Evolutionary conservation across 92 coral and sea anemone species (phyloP).

Genomic region (Actinostola sp.): DNA sequence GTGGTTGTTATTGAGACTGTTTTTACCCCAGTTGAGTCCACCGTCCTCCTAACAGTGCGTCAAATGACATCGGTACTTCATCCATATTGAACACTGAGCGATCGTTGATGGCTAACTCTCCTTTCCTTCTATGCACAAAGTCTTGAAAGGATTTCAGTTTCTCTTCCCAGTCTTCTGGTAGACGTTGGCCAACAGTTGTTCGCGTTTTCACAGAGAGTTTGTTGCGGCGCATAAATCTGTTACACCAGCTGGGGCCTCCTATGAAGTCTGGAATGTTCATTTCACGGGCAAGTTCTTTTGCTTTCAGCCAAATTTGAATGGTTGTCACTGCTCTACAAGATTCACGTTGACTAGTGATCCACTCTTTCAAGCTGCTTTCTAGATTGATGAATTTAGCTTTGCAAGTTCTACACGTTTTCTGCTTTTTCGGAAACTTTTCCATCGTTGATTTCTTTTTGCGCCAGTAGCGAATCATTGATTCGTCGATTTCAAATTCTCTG

Average conservation of each 20-base stretch:
- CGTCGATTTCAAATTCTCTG: too few relatives aligned
- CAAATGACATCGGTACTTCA: conserved; percentile 58
- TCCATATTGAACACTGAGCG: conserved; percentile 34
- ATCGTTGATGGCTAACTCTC: conserved; percentile 16
- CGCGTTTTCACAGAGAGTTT: conserved; percentile 23
- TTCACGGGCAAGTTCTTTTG: background rate
- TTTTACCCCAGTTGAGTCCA: conserved; percentile 26
- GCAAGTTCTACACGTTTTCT: too few relatives aligned
- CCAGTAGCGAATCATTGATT: too few relatives aligned
- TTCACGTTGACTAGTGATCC: background rate
- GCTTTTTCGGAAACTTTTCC: too few relatives aligned
- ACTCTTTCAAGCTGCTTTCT: too few relatives aligned
- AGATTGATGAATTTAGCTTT: too few relatives aligned
- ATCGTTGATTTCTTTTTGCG: too few relatives aligned
- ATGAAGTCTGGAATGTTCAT: conserved; percentile 14
- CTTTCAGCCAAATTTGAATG: background rate
- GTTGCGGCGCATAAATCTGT: conserved; percentile 19
- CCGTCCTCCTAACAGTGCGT: conserved; percentile 35
- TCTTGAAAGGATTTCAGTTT: conserved; percentile 38
- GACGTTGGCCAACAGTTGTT: conserved; percentile 42
- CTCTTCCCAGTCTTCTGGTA: conserved; percentile 48
- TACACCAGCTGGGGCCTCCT: conserved; percentile 34
- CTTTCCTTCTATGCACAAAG: conserved; percentile 31
- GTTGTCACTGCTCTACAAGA: background rate
- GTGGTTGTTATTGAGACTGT: conserved; percentile 45